Conservation (phyloP, 2,113 vertebrate species). For the Pavo muticus region DNA sequence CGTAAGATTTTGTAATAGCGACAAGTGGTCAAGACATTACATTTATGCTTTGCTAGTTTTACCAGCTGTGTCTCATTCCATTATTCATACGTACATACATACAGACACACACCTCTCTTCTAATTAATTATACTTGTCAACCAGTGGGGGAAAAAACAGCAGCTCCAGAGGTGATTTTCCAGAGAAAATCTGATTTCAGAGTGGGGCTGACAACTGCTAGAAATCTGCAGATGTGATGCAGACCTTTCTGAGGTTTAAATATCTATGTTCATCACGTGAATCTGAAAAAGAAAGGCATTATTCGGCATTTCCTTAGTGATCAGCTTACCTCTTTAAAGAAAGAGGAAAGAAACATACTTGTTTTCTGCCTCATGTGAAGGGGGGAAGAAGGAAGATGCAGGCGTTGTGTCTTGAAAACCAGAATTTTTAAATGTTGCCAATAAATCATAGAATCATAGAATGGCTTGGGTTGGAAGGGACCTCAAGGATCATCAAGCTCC, state of each 20-base stretch:
- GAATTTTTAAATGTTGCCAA: neutral
- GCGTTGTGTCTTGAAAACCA: neutral
- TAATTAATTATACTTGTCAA: slow-evolving; percentile 16
- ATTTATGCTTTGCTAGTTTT: slow-evolving; percentile 58
- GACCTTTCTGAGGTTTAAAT: neutral
- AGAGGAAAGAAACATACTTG: neutral
- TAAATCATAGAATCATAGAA: too few species aligned
- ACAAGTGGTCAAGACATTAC: slow-evolving; percentile 62
- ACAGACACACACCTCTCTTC: slow-evolving; percentile 20
- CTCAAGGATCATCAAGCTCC: too few species aligned
- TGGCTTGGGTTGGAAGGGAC: too few species aligned
- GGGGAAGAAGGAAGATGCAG: neutral
- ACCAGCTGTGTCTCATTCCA: slow-evolving; percentile 63
- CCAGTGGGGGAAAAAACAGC: neutral
- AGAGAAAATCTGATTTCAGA: neutral
- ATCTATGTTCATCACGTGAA: neutral
- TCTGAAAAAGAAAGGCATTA: neutral
- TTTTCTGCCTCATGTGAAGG: neutral
- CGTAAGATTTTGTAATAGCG: slow-evolving; percentile 61
- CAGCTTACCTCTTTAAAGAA: neutral
- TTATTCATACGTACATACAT: slow-evolving; percentile 42
- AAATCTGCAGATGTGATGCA: neutral
- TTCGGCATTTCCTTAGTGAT: neutral
- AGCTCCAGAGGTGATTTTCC: slow-evolving; percentile 11
- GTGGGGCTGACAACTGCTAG: neutral